A percentile compares a stretch with the other conserved stretches of the same genome.
These are phyloP conservation scores for Martes martes DNA, from an alignment of 2,113 vertebrate species.

Conservation along the genomic window DNA sequence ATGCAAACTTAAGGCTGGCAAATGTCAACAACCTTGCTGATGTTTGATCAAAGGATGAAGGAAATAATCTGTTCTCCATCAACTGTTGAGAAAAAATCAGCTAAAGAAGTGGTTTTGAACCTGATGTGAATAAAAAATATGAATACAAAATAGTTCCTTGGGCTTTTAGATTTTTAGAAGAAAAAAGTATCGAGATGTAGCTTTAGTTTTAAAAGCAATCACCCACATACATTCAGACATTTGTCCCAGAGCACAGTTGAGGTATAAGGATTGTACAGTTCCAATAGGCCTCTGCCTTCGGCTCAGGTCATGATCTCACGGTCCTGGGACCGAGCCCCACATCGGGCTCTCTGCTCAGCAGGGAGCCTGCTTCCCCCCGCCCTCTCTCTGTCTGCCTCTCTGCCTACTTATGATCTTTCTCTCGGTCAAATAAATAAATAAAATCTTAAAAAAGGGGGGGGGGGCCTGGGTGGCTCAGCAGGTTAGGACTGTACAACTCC, in stretches of 20 bases:
- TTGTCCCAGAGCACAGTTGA: not conserved
- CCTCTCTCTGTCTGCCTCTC: no score
- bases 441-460: no score
- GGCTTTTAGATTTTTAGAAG: not conserved
- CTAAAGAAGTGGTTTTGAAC: not conserved
- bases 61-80: not conserved
- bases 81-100: not conserved
- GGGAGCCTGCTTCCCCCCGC: no score
- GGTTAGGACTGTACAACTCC: not conserved
- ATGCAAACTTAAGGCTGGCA: not conserved
- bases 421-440: no score
- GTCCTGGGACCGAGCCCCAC: no score
- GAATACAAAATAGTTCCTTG: conserved; percentile 21
- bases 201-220: conserved; percentile 7
- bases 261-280: not conserved
- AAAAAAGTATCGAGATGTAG: not conserved
- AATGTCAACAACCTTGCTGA: not conserved
- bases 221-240: not conserved
- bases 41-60: not conserved
- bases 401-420: no score
- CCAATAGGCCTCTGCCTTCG: not conserved
- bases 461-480: no score
- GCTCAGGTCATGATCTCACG: no score
- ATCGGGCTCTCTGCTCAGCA: no score
- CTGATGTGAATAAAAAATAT: not conserved